phyloP scores from a whole-genome alignment of 2,113 vertebrate species.

The Machaerirhynchus nigripectus region DNA sequence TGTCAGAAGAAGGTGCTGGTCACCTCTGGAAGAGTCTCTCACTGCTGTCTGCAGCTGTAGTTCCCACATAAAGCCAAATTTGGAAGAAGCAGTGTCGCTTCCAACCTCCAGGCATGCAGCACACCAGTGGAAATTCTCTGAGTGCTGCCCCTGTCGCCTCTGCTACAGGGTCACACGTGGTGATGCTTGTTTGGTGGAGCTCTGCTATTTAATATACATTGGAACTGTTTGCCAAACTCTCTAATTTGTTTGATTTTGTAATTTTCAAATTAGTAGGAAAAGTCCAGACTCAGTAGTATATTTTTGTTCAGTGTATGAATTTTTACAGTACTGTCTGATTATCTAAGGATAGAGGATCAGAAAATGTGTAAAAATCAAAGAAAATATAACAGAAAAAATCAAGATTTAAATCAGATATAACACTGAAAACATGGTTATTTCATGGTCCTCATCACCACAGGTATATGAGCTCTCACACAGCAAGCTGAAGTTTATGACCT shows the following conservation, averaged over 20 bases:
- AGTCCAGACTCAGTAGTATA: background rate
- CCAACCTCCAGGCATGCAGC: background rate
- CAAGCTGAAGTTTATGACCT: background rate
- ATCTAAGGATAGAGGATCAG: background rate
- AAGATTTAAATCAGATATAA: background rate
- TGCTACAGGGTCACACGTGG: rapidly evolving
- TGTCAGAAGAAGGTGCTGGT: background rate
- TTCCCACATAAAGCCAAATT: background rate
- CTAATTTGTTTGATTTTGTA: background rate
- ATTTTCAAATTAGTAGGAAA: background rate
- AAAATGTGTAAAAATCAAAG: background rate
- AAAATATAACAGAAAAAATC: background rate
- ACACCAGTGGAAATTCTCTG: background rate
- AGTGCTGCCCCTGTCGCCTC: background rate
- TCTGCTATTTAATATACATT: background rate
- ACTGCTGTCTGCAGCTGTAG: background rate
- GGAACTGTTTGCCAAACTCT: background rate
- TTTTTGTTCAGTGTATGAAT: background rate
- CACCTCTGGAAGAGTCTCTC: background rate
- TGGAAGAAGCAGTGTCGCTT: background rate
- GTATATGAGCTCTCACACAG: background rate
- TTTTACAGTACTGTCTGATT: background rate
- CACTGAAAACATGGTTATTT: background rate
- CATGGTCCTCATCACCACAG: background rate
- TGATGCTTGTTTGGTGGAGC: background rate